A percentile compares a stretch with the other conserved stretches of the same genome.
Conservation (phyloP, 1,140 invertebrate species). For the Cheumatopsyche charites region DNA sequence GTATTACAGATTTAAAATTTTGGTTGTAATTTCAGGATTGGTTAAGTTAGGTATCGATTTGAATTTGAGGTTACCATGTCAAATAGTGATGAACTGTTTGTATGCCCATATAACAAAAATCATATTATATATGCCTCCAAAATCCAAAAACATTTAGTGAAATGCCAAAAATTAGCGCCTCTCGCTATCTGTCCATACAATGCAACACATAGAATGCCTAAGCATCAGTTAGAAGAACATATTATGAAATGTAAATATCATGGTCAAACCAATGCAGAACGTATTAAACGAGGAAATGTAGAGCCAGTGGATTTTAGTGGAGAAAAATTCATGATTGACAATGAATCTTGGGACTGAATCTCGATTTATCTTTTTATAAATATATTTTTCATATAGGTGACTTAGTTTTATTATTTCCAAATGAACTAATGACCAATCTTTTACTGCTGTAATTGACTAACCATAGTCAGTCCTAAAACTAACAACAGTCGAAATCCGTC, state of each 20-base stretch:
- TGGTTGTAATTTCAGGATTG: no score
- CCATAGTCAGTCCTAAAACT: no score
- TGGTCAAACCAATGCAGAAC: neutral
- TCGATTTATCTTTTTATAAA: no score
- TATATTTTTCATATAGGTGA: no score
- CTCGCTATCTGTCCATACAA: constrained; percentile 57
- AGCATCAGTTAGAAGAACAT: constrained; percentile 48
- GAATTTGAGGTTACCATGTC: no score
- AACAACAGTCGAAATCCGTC: no score
- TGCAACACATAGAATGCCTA: constrained; percentile 55
- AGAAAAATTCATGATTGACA: neutral
- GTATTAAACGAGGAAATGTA: neutral
- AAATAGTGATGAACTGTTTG: neutral
- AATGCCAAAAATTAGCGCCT: constrained; percentile 54
- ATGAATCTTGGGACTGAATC: constrained; percentile 21
- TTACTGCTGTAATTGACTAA: no score
- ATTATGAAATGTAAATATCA: constrained; percentile 43
- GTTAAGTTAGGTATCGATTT: no score
- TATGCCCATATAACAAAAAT: constrained; percentile 7
- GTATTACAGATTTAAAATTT: no score
- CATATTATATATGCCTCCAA: neutral
- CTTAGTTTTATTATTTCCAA: no score
- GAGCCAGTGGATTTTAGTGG: neutral
- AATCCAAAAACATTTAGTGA: constrained; percentile 52
- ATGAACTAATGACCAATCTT: no score